phyloP scores from a whole-genome alignment of 2,888 invertebrate genomes.

The Ophonus ardosiacus region DNA sequence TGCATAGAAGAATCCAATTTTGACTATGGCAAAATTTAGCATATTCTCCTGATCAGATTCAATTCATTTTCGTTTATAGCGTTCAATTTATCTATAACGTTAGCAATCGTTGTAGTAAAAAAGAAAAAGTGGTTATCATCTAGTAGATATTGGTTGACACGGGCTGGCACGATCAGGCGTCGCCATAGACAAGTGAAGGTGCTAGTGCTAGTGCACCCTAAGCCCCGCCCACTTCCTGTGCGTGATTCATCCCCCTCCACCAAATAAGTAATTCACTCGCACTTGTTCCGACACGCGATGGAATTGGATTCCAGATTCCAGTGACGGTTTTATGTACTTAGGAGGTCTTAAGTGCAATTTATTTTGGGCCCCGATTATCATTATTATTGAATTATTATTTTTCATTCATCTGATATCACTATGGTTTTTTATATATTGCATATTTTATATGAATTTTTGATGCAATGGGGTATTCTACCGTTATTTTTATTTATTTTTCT shows the following conservation, averaged over 20 bases:
- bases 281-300: slow-evolving; percentile 31
- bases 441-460: too few relatives aligned
- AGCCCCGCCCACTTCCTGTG: slow-evolving; percentile 24
- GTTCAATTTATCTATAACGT: slow-evolving; percentile 21
- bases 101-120: slow-evolving; percentile 15
- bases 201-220: slow-evolving; percentile 46
- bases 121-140: slow-evolving; percentile 4
- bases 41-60: not conserved
- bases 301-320: not conserved
- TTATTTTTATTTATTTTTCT: too few relatives aligned
- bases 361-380: too few relatives aligned
- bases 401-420: too few relatives aligned
- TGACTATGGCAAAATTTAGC: not conserved
- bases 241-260: slow-evolving; percentile 13
- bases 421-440: too few relatives aligned
- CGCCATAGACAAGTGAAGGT: slow-evolving; percentile 48
- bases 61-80: slow-evolving; percentile 22
- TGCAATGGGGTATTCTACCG: too few relatives aligned
- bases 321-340: not conserved
- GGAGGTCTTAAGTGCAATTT: too few relatives aligned
- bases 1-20: not conserved
- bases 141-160: slow-evolving; percentile 6
- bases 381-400: too few relatives aligned
- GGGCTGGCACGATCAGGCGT: slow-evolving; percentile 33
- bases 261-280: slow-evolving; percentile 32